Conservation (phyloP, 2,113 vertebrate species). For the Lampris megalopsis region DNA sequence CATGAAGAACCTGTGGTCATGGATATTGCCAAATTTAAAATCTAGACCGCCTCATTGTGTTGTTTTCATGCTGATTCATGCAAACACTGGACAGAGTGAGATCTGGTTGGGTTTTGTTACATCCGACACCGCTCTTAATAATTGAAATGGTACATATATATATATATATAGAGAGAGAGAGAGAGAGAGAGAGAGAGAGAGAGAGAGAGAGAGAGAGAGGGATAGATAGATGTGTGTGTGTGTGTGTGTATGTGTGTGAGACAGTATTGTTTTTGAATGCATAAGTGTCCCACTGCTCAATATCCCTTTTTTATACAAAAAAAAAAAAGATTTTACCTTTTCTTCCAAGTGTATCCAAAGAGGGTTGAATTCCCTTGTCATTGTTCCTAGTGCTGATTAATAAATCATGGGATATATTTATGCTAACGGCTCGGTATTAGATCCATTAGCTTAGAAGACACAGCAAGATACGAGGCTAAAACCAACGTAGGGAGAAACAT, state of each 20-base stretch:
- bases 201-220: no score
- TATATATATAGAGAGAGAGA: no score
- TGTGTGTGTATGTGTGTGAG: no score
- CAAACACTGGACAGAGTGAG: neutral
- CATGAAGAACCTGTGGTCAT: no score
- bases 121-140: neutral
- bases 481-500: constrained; percentile 15
- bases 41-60: no score
- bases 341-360: neutral
- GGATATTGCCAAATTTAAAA: no score
- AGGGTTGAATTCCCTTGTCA: constrained; percentile 1
- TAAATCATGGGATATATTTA: neutral
- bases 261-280: no score
- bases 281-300: no score
- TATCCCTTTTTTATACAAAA: neutral
- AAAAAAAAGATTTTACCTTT: constrained; percentile 26
- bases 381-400: neutral
- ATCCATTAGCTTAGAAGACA: constrained; percentile 18
- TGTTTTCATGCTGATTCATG: neutral
- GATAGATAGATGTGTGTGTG: no score
- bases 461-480: neutral
- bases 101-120: neutral
- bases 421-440: neutral
- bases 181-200: no score
- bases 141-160: no score